Percentiles rank a stretch among this genome's conserved stretches.
Conservation (phyloP, 2,113 vertebrate species). For the Ginglymostoma cirratum region DNA sequence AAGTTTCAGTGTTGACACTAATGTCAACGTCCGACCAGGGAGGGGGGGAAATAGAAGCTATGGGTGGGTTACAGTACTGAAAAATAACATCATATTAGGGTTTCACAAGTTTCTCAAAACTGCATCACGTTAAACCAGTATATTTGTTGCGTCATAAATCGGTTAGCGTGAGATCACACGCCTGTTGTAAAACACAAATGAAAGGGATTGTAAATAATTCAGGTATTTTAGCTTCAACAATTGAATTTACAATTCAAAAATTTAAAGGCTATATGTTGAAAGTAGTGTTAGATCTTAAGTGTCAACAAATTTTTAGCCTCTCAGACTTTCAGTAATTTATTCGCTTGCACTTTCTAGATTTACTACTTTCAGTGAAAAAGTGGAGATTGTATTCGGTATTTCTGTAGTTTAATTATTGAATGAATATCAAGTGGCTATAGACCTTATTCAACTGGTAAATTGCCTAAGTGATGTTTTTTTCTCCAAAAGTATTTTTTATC, state of each 20-base stretch:
- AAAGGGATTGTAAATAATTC: not conserved
- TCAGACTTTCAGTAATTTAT: not conserved
- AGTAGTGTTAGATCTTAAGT: not conserved
- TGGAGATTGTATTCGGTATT: not conserved
- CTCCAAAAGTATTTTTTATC: too few species aligned
- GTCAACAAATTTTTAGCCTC: not conserved
- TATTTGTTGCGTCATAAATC: slow-evolving; percentile 7
- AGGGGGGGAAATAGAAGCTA: not conserved
- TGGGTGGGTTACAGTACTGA: not conserved
- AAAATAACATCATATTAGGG: not conserved
- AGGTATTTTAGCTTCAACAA: not conserved
- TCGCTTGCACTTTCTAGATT: not conserved
- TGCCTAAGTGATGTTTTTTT: too few species aligned
- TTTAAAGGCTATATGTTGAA: not conserved
- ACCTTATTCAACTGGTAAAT: not conserved
- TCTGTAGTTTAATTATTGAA: not conserved
- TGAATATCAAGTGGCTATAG: not conserved
- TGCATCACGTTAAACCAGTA: not conserved
- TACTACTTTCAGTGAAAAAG: not conserved
- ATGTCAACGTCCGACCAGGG: not conserved
- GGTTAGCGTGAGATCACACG: not conserved
- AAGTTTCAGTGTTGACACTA: not conserved
- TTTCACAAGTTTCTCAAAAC: not conserved
- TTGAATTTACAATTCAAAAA: not conserved
- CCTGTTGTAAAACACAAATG: not conserved